These are phyloP conservation scores for Heliconius himera DNA, from an alignment of 1,140 invertebrate genomes.

Conservation along the genomic window DNA sequence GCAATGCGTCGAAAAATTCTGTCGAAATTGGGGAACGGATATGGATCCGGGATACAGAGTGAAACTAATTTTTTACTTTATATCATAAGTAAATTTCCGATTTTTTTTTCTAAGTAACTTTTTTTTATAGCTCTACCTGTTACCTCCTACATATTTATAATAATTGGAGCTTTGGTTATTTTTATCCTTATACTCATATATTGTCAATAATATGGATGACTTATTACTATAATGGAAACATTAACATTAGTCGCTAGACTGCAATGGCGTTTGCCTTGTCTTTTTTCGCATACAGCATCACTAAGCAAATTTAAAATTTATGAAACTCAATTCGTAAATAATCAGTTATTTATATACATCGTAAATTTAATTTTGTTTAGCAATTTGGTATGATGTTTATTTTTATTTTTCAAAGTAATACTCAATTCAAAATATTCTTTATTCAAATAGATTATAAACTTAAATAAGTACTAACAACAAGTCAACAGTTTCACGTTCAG, in stretches of 20 bases:
- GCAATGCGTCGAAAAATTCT: no score
- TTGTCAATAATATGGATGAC: constrained; percentile 26
- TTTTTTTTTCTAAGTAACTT: neutral
- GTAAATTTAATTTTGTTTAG: no score
- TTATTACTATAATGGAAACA: constrained; percentile 3
- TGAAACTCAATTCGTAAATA: constrained; percentile 14
- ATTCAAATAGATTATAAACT: no score
- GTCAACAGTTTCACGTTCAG: neutral
- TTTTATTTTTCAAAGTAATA: no score
- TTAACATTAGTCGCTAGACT: neutral
- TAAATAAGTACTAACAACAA: neutral
- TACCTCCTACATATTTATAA: constrained; percentile 15
- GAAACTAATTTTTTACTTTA: neutral
- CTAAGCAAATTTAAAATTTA: constrained; percentile 27
- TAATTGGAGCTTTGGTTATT: neutral
- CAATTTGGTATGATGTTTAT: no score
- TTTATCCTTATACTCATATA: constrained; percentile 23
- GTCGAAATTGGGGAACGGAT: no score
- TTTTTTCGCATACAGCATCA: constrained; percentile 11
- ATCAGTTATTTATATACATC: no score
- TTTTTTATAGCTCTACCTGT: constrained; percentile 4
- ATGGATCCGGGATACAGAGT: neutral
- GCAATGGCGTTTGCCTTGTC: constrained; percentile 3
- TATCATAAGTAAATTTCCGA: neutral
- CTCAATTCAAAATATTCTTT: no score